These are phyloP conservation scores for Synergus itoensis DNA, from an alignment of 2,888 invertebrate species.

Conservation along the genomic window DNA sequence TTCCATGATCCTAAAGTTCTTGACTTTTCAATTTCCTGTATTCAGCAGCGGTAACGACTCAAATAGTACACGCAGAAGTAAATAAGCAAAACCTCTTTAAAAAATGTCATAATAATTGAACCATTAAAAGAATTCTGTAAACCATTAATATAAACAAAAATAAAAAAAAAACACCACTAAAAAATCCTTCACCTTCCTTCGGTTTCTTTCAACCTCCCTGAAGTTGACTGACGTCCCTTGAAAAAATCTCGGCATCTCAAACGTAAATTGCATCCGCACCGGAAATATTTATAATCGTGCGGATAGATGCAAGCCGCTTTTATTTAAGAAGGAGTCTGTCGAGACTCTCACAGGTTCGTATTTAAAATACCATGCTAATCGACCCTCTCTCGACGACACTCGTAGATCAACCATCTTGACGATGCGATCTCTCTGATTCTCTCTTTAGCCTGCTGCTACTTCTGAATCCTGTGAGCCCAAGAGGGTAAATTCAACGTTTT, in stretches of 20 bases:
- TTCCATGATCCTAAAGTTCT: too few relatives aligned
- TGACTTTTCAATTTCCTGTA: background rate
- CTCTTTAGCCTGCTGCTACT: background rate
- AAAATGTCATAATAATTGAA: background rate
- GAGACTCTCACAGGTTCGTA: conserved; percentile 31
- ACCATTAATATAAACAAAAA: background rate
- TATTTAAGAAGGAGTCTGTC: conserved; percentile 8
- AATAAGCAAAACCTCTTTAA: background rate
- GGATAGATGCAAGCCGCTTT: conserved; percentile 20
- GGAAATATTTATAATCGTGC: conserved; percentile 39
- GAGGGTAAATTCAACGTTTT: background rate
- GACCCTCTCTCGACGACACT: conserved; percentile 40
- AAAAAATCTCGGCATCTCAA: conserved; percentile 23
- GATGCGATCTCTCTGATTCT: conserved; percentile 34
- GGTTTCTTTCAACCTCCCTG: conserved; percentile 15
- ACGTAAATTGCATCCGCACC: conserved; percentile 12
- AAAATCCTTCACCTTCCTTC: conserved; percentile 3
- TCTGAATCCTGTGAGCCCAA: background rate
- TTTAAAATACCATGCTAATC: conserved; percentile 42
- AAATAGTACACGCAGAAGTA: background rate
- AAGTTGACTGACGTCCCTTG: conserved; percentile 31
- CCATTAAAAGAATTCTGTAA: conserved; percentile 10
- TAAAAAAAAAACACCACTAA: background rate
- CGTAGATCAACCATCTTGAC: conserved; percentile 40
- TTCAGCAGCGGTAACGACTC: background rate